phyloP scores from a whole-genome alignment of 2,888 invertebrate species.

The Celastrina argiolus region DNA sequence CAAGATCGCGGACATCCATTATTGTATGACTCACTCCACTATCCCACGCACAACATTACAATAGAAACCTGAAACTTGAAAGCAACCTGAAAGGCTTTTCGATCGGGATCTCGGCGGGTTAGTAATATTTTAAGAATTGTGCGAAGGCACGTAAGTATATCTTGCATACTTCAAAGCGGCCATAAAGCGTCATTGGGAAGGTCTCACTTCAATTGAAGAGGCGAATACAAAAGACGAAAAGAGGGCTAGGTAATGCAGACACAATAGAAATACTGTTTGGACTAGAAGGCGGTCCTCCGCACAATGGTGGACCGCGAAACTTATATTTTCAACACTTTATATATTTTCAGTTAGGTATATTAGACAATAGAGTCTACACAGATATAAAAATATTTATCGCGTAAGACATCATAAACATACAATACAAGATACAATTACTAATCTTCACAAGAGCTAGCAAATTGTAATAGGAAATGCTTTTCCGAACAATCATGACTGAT shows the following conservation, averaged over 20 bases:
- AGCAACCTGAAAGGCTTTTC: neutral
- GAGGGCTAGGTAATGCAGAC: constrained; percentile 75
- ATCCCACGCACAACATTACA: neutral
- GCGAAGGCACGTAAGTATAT: constrained; percentile 48
- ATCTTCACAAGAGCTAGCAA: neutral
- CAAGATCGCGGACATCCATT: no score
- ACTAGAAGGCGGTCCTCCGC: constrained; percentile 61
- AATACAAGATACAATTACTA: no score
- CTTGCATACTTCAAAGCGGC: constrained; percentile 69
- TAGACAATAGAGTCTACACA: constrained; percentile 7
- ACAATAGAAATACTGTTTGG: constrained; percentile 75
- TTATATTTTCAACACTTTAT: constrained; percentile 67
- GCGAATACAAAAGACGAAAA: constrained; percentile 72
- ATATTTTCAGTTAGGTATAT: constrained; percentile 50
- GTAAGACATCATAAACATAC: neutral
- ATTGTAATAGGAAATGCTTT: no score
- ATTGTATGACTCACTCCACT: no score
- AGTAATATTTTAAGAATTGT: constrained; percentile 39
- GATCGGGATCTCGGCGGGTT: neutral
- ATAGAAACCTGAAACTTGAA: neutral
- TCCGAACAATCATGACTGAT: no score
- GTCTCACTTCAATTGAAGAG: constrained; percentile 73
- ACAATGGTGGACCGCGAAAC: constrained; percentile 68
- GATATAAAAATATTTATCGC: neutral
- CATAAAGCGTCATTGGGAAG: constrained; percentile 72